Percentiles rank a stretch among this genome's conserved stretches.
phyloP scores from a whole-genome alignment of 2,113 vertebrate genomes.

The Carassius gibelio region DNA sequence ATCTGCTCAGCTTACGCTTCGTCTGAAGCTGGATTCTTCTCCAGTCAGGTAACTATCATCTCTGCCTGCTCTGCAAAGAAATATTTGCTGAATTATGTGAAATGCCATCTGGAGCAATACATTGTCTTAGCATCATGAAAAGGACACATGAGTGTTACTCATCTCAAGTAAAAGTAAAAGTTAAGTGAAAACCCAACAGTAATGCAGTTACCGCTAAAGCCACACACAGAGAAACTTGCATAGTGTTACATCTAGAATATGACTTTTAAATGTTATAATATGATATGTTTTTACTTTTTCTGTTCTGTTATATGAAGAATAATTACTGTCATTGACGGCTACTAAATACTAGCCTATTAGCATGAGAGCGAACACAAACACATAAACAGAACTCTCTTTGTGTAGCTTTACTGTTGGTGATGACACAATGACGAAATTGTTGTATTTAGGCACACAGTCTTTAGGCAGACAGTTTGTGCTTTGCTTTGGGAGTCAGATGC shows the following conservation, averaged over 20 bases:
- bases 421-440: slow-evolving; percentile 50
- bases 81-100: not conserved
- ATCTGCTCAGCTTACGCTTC: not conserved
- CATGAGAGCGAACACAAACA: not conserved
- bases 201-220: not conserved
- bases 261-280: not conserved
- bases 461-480: not conserved
- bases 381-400: not conserved
- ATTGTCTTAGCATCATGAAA: not conserved
- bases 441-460: slow-evolving; percentile 13
- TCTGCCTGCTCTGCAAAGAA: not conserved
- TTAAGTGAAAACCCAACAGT: not conserved
- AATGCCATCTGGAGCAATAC: slow-evolving; percentile 28
- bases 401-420: slow-evolving; percentile 28
- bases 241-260: not conserved
- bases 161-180: not conserved
- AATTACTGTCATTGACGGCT: not conserved
- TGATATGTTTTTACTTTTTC: not conserved
- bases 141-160: not conserved
- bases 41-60: not conserved
- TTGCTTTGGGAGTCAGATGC: slow-evolving; percentile 17
- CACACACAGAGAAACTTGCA: not conserved
- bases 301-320: not conserved
- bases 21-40: slow-evolving; percentile 6
- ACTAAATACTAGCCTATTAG: not conserved